Conservation (phyloP, 2,797 vertebrate genomes). For the Rhyacichthys aspro region DNA sequence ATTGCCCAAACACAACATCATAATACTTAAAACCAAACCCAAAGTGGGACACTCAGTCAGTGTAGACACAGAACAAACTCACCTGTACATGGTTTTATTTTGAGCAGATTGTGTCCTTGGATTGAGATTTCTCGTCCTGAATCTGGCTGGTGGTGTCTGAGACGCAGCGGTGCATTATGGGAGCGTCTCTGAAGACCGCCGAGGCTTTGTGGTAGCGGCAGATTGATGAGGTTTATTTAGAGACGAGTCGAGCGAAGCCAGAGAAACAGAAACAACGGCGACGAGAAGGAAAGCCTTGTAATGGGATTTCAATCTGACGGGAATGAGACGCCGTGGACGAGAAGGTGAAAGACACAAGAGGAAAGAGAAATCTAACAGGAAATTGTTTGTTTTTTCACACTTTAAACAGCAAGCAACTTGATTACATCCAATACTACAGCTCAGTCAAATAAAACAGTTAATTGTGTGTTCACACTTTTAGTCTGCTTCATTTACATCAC, state of each 20-base stretch:
- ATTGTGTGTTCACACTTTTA: no score
- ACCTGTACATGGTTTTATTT: conserved; percentile 8
- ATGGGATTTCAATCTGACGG: conserved; percentile 43
- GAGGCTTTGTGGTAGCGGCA: conserved; percentile 47
- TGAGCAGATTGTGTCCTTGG: conserved; percentile 6
- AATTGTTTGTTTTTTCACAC: neutral
- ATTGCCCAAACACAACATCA: no score
- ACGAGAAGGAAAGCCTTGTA: conserved; percentile 9
- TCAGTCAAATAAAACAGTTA: no score
- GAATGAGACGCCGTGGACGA: conserved; percentile 26
- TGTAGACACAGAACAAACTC: neutral
- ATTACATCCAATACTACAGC: no score
- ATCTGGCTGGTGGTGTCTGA: conserved; percentile 8
- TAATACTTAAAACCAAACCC: neutral
- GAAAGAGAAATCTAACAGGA: neutral
- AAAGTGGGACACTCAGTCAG: neutral
- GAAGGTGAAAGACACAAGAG: no score
- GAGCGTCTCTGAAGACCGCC: conserved; percentile 37
- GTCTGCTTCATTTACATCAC: no score
- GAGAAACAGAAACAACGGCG: conserved; percentile 18
- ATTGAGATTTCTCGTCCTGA: conserved; percentile 14
- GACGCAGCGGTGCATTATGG: conserved; percentile 39
- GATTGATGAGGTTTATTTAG: conserved; percentile 72
- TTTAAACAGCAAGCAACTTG: neutral
- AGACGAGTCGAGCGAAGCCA: conserved; percentile 24